Conservation (phyloP, 2,797 vertebrate species). For the Acestrorhynchus altus region DNA sequence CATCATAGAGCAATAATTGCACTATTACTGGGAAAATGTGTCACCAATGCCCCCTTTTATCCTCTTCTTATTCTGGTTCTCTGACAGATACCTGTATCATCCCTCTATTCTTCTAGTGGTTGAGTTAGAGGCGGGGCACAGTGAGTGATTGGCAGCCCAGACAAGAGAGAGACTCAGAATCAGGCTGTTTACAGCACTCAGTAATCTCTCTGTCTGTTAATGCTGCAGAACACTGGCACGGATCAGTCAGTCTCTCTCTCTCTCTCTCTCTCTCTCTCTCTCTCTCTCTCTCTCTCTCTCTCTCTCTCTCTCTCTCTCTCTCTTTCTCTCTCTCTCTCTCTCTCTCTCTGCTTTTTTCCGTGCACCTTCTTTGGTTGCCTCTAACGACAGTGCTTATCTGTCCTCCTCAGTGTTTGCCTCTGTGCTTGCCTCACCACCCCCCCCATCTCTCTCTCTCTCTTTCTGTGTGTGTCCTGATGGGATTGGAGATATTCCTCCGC, state of each 20-base stretch:
- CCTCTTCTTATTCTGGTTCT: not conserved
- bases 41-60: not conserved
- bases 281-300: constrained; percentile 24
- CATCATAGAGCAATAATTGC: not conserved
- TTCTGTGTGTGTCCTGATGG: not conserved
- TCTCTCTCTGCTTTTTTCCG: constrained; percentile 33
- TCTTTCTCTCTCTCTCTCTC: constrained; percentile 31
- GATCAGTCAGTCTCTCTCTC: constrained; percentile 3
- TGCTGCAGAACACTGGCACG: constrained; percentile 43
- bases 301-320: not conserved
- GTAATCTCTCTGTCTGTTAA: constrained; percentile 49
- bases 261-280: constrained; percentile 12
- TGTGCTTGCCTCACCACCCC: not conserved
- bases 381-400: constrained; percentile 41
- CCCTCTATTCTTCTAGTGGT: constrained; percentile 3
- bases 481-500: too few species aligned
- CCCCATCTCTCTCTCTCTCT: constrained; percentile 8
- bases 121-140: not conserved
- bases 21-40: not conserved
- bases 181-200: constrained; percentile 47
- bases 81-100: not conserved
- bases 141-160: constrained; percentile 40
- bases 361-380: constrained; percentile 29
- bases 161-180: constrained; percentile 36
- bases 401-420: constrained; percentile 9